phyloP scores from a whole-genome alignment of 2,113 vertebrate species.

The Alectura lathami region DNA sequence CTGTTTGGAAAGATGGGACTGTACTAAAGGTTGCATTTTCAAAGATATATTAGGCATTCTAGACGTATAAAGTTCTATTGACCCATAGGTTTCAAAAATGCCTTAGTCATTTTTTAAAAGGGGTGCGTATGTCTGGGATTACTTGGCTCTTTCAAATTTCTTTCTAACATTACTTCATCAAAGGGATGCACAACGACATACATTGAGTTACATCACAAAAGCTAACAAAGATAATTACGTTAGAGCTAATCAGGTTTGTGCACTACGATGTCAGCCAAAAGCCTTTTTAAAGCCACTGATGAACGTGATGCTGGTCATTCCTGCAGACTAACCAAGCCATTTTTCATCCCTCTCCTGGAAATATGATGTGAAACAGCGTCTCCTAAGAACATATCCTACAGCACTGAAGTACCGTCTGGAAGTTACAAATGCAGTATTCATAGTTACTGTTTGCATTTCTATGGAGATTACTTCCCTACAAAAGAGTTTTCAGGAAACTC shows the following conservation, averaged over 20 bases:
- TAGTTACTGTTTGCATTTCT: neutral
- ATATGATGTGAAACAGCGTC: neutral
- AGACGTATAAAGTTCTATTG: neutral
- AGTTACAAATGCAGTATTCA: neutral
- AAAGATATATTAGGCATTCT: neutral
- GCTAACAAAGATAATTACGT: neutral
- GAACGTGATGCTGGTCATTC: neutral
- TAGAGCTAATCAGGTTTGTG: slow-evolving; percentile 7
- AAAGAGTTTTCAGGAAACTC: neutral
- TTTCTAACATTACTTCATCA: neutral
- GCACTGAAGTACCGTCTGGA: neutral
- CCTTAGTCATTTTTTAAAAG: neutral
- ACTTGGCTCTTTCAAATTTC: neutral
- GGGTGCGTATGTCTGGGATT: neutral
- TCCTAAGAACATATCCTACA: neutral
- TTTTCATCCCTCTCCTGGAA: neutral
- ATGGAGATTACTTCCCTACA: neutral
- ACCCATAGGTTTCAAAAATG: neutral
- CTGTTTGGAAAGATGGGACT: neutral
- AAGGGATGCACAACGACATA: neutral
- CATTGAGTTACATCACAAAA: neutral
- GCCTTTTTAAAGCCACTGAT: neutral
- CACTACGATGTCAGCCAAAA: neutral
- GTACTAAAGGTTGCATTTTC: slow-evolving; percentile 5
- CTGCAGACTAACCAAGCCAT: neutral